Conservation (phyloP, 2,797 vertebrate species). For the Harpagifer antarcticus region DNA sequence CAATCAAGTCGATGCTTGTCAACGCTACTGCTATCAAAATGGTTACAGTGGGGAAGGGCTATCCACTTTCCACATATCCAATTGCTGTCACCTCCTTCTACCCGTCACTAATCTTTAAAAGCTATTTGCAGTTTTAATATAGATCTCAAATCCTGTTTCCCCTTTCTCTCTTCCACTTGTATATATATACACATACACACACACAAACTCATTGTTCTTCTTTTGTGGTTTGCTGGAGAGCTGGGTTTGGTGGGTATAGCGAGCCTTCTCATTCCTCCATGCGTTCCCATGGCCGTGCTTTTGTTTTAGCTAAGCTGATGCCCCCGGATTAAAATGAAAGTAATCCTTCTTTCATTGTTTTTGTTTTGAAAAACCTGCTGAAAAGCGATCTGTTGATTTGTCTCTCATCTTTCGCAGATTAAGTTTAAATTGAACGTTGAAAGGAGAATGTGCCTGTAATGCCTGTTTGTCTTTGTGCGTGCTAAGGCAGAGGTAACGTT, state of each 20-base stretch:
- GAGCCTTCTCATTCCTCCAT: conserved; percentile 73
- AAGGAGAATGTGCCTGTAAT: conserved; percentile 67
- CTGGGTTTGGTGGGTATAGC: conserved; percentile 65
- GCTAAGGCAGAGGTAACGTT: conserved; percentile 48
- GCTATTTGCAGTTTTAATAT: conserved; percentile 87
- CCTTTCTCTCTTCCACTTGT: conserved; percentile 57
- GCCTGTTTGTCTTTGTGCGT: conserved; percentile 65
- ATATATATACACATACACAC: background rate
- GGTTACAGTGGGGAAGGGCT: conserved; percentile 76
- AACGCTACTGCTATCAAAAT: conserved; percentile 78
- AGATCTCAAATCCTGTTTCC: conserved; percentile 84
- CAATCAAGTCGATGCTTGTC: conserved; percentile 81
- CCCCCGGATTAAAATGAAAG: conserved; percentile 83
- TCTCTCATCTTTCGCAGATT: conserved; percentile 81
- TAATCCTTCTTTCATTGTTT: conserved; percentile 83
- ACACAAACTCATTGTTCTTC: conserved; percentile 65
- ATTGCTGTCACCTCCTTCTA: conserved; percentile 81
- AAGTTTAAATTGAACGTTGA: conserved; percentile 80
- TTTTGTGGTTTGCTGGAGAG: conserved; percentile 77
- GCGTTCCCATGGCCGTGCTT: conserved; percentile 80
- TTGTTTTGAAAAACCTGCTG: conserved; percentile 78
- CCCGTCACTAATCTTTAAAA: conserved; percentile 86
- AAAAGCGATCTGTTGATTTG: conserved; percentile 83
- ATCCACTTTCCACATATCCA: conserved; percentile 79
- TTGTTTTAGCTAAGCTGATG: conserved; percentile 84